Base-by-base conservation (phyloP, 2,888 invertebrate species). In the Macaria notata region DNA sequence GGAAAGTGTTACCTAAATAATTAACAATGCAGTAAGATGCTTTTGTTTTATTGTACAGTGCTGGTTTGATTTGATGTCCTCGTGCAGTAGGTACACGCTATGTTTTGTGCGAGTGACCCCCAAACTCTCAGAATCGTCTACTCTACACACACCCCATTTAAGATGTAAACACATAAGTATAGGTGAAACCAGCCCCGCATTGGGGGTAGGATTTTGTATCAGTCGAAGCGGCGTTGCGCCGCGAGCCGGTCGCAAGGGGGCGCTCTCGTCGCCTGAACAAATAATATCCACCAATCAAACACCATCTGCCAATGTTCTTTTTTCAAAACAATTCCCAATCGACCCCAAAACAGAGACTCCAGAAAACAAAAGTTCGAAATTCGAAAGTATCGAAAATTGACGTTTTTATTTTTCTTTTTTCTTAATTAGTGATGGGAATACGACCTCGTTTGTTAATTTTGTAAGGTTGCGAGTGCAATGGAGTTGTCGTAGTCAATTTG, bases 101-200 rank as follows among this genome's bases (percentile, higher is more conserved):
- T 19, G 19, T 19, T 19, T 19, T 1, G 19, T 19, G 2, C 1
- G 19, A 19, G 19, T 19, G 19, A 19, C 19, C 19, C 19, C 19
- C 19, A 19, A 41, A 31, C 19, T n/a, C 65, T 66, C 64, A 64
- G 43, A 30, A 6, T 51, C 9, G 3, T 39, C 61, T 78, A 79
- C 79, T 79, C 88, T 87, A 68, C 72, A 70, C 76, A 67, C 79
- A 84, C 86, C 83, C 86, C 84, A 85, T 87, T 87, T 84, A 86
- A 87, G 88, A 87, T 85, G 88, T 87, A 88, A 88, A 89, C 87
- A 86, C 76, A 85, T 79, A 88, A 83, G 84, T 88, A 88, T 88
- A 87, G 75, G 70, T 70, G 72, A 9, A 44, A 72, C 71, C 71
- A 70, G 67, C 73, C 71, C 68, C 73, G 70, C 69, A 66, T 64